A percentile compares a stretch with the other conserved stretches of the same genome.
Evolutionary conservation across 2,888 invertebrate genomes (phyloP).

Genomic region (Calephelis perditalis): DNA sequence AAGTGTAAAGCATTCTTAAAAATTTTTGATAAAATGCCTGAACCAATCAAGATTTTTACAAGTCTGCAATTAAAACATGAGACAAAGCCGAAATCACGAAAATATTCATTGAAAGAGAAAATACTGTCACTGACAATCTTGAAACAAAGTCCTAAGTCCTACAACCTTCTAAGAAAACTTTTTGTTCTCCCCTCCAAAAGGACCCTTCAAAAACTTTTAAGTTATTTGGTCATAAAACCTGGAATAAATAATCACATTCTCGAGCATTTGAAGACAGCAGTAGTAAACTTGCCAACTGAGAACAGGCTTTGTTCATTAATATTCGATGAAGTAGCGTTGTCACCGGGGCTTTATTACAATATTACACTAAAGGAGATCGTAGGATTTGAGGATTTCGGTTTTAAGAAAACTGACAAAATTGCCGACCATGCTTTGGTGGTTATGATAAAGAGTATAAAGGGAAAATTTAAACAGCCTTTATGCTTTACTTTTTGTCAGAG

Average conservation of each 20-base stretch:
- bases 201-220: neutral
- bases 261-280: neutral
- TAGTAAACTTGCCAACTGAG: neutral
- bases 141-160: too few relatives aligned
- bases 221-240: neutral
- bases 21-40: too few relatives aligned
- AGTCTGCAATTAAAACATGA: too few relatives aligned
- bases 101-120: too few relatives aligned
- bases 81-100: too few relatives aligned
- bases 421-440: constrained; percentile 26
- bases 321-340: constrained; percentile 20
- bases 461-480: constrained; percentile 23
- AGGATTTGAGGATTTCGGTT: constrained; percentile 18
- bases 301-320: constrained; percentile 13
- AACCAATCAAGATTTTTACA: too few relatives aligned
- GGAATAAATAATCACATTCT: neutral
- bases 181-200: neutral
- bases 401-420: constrained; percentile 13
- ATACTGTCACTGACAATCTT: too few relatives aligned
- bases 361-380: constrained; percentile 4
- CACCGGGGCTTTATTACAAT: constrained; percentile 11
- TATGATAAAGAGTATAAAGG: constrained; percentile 22
- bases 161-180: too few relatives aligned
- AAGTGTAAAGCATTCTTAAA: too few relatives aligned
- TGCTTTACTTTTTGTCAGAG: constrained; percentile 18